Base-by-base conservation (phyloP, 2,888 invertebrate species). In the Amiota communis region DNA sequence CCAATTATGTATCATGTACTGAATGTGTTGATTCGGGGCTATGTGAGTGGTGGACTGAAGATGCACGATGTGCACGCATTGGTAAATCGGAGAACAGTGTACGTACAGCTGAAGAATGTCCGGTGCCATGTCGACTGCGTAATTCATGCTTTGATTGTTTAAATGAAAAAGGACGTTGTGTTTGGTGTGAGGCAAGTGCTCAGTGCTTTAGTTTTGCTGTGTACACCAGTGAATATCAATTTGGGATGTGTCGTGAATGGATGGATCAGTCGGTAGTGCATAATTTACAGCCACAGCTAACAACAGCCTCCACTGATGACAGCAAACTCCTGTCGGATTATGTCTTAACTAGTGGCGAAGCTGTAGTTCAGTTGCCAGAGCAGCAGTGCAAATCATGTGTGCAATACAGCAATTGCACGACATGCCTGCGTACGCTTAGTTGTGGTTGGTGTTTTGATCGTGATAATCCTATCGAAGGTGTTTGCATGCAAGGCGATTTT, bases 191-290 rank as follows among this genome's bases (percentile, higher is more conserved):
- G 87, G 96, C 97, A 36, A 96, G 96, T 0, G 93, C 94, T 76
- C 96, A 96, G 86, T 98, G 98, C 89, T 97, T 98, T 88, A 95
- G 97, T 78, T 98, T 98, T 89, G 95, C 97, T n/a, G 96, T 97
- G 1, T 98, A 98, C 89, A 97, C 97, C 9, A 96, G 97, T 79
- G 96, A 97, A 86, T 97, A 96, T 90, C 96, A 97, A 87, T 97
- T 97, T 89, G 98, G 98, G 0, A 92, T 96, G 86, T 98, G 98
- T 85, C 93, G 96, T 56, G 96, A 97, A 88, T 98, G 98, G 98
- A 92, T 97, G 75, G 98, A 98, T 89, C 95, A 95, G 83, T 93
- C 93, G 1, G 92, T 93, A 61, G 72, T 69, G 56, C 71, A 46
- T 71, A 51, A n/a, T 53, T 13, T 63, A n/a, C 20, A 56, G 46